phyloP scores from a whole-genome alignment of 2,888 invertebrate species.

The Orthonevra nobilis region DNA sequence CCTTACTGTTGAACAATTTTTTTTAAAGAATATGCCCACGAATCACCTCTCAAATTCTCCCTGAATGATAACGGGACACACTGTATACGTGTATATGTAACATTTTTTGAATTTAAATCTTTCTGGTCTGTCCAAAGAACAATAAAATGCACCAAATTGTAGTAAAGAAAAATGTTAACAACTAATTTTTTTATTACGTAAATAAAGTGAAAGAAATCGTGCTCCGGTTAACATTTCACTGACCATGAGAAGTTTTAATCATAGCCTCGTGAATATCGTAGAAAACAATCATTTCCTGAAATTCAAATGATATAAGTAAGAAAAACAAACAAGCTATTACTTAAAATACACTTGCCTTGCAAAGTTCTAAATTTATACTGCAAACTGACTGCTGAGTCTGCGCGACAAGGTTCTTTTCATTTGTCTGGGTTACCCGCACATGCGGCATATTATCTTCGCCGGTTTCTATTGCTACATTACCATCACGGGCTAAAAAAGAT shows the following conservation, averaged over 20 bases:
- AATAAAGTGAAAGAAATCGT: neutral
- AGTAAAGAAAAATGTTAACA: too few species aligned
- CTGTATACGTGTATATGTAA: too few species aligned
- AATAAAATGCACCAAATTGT: too few species aligned
- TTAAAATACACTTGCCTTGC: conserved; percentile 69
- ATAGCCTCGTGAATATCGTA: conserved; percentile 74
- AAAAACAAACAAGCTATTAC: too few species aligned
- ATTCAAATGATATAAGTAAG: too few species aligned
- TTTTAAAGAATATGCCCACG: too few species aligned
- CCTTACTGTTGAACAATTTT: too few species aligned
- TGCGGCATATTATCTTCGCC: conserved; percentile 77
- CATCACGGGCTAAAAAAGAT: conserved; percentile 83
- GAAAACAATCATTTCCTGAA: conserved; percentile 74
- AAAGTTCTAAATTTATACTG: conserved; percentile 73
- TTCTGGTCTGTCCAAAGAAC: too few species aligned
- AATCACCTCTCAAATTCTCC: too few species aligned
- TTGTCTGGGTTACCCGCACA: conserved; percentile 71
- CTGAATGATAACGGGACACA: too few species aligned
- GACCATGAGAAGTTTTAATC: conserved; percentile 64
- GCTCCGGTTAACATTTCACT: too few species aligned
- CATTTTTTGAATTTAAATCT: too few species aligned
- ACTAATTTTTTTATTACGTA: neutral
- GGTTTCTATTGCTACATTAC: conserved; percentile 80
- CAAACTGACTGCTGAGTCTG: conserved; percentile 74
- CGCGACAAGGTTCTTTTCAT: conserved; percentile 55